Evolutionary conservation across 2,888 invertebrate species (phyloP).

Genomic region (Halocaridina rubra): DNA sequence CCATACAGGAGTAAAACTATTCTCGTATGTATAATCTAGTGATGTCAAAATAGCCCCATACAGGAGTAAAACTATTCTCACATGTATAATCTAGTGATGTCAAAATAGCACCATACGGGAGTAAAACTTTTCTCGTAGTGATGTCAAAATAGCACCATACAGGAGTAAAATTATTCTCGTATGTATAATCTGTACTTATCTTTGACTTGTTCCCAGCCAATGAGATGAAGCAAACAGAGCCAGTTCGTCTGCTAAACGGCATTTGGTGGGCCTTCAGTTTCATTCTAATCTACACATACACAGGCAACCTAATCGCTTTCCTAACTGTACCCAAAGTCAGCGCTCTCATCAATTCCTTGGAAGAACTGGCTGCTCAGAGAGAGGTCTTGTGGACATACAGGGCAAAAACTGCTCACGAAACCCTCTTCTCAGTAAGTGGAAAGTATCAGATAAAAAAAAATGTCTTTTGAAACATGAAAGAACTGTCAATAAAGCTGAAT

Average conservation of each 20-base stretch:
- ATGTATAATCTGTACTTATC: too few species aligned
- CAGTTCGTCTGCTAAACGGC: constrained; percentile 53
- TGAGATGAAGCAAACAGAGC: constrained; percentile 47
- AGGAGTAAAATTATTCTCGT: too few species aligned
- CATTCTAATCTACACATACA: constrained; percentile 63
- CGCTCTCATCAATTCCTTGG: constrained; percentile 55
- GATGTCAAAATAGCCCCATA: background rate
- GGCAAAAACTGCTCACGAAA: constrained; percentile 52
- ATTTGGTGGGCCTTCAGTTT: constrained; percentile 59
- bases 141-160: too few species aligned
- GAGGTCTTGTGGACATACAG: constrained; percentile 62
- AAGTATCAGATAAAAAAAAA: too few species aligned
- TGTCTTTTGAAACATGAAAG: too few species aligned
- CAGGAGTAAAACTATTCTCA: background rate
- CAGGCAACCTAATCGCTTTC: constrained; percentile 61
- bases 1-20: too few species aligned
- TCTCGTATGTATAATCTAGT: background rate
- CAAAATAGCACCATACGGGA: background rate
- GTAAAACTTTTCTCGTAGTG: background rate
- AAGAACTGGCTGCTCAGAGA: constrained; percentile 57
- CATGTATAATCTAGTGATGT: background rate
- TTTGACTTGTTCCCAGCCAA: constrained; percentile 22
- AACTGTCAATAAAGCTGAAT: too few species aligned
- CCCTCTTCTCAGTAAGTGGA: constrained; percentile 53
- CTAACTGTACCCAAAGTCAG: constrained; percentile 59